These are phyloP conservation scores for Apis florea DNA, from an alignment of 1,140 invertebrate species.

Conservation along the genomic window DNA sequence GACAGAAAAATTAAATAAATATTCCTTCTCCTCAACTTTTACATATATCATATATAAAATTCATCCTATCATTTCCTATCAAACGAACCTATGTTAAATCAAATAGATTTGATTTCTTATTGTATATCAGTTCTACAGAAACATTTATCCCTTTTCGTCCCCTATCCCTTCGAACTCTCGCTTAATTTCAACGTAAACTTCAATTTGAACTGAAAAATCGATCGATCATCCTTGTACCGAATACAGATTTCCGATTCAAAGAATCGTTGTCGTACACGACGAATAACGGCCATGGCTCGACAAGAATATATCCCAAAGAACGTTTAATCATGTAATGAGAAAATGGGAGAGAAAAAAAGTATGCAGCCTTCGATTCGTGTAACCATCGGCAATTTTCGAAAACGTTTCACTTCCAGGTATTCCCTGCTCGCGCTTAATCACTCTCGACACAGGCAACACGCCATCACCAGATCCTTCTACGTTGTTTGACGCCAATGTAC, in stretches of 20 bases:
- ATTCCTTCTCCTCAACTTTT: no score
- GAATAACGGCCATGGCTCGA: background rate
- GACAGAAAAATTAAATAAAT: no score
- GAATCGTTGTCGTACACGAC: background rate
- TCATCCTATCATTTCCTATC: no score
- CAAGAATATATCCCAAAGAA: slow-evolving; percentile 1
- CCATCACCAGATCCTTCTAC: background rate
- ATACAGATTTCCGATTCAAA: background rate
- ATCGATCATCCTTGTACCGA: background rate
- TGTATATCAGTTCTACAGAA: no score
- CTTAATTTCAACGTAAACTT: no score
- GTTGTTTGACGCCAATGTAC: background rate
- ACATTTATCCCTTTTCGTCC: no score
- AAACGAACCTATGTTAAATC: no score
- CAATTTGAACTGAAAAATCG: no score
- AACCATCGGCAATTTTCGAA: slow-evolving; percentile 10
- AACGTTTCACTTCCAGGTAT: slow-evolving; percentile 15
- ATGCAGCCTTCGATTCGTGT: slow-evolving; percentile 17
- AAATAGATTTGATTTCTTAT: no score
- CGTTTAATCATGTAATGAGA: slow-evolving; percentile 30
- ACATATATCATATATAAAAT: no score
- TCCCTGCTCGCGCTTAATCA: background rate
- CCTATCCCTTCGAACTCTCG: no score
- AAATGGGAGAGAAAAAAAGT: slow-evolving; percentile 2
- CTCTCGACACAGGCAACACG: background rate